Base-by-base conservation (phyloP, 2,888 invertebrate genomes). In the Melikaiella ostensackeni region DNA sequence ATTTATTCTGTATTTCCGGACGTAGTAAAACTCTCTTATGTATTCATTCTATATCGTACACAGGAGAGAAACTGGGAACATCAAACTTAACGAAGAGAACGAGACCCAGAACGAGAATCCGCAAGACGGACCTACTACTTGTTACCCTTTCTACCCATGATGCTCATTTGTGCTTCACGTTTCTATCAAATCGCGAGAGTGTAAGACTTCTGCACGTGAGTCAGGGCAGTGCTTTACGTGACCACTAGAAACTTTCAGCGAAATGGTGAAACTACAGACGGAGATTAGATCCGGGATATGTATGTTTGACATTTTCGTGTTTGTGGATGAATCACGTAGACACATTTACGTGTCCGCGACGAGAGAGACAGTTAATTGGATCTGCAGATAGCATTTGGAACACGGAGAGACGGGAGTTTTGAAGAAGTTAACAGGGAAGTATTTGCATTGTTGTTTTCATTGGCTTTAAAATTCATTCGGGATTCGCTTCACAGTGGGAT, bases 321-420 rank as follows among this genome's bases (percentile, higher is more conserved):
- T 50, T 19, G n/a, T n/a, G n/a, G 50, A 50, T n/a, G n/a, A 50
- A 50, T 50, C n/a, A 50, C 50, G 50, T 50, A 50, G 50, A 50
- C 8, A 8, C n/a, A 50, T n/a, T 50, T n/a, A 50, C 50, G 50
- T 50, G 50, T n/a, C 8, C 50, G n/a, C n/a, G 50, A n/a, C n/a
- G 50, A n/a, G 50, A 50, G n/a, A 50, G 50, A n/a, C 50, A 50
- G 50, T 50, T 50, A 50, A 50, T 50, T 50, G 50, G 50, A 50
- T 50, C n/a, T 50, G 50, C 50, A 50, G 50, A 50, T n/a, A n/a
- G 50, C 50, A 50, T 50, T n/a, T n/a, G n/a, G 8, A 50, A 50
- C n/a, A n/a, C 8, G 2, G 50, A 50, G n/a, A n/a, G n/a, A n/a
- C 50, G 8, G n/a, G 2, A 50, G 50, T n/a, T 50, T n/a, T 50